Percentiles rank a stretch among this genome's conserved stretches.
These are phyloP conservation scores for Amphipoea lucens DNA, from an alignment of 2,888 invertebrate genomes.

Conservation along the genomic window DNA sequence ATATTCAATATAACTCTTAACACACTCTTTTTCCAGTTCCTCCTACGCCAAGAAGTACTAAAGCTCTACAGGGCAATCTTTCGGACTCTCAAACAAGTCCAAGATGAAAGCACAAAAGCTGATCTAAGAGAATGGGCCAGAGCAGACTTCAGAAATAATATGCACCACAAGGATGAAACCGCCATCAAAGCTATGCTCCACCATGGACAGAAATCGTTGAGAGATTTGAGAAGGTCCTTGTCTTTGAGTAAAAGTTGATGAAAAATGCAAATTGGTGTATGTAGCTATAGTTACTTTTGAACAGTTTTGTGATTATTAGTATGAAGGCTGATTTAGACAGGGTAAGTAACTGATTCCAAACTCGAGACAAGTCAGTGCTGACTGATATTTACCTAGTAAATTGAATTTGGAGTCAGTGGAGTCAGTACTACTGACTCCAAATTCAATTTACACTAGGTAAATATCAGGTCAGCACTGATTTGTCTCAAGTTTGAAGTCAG, in stretches of 20 bases:
- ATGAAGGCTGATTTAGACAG: too few relatives aligned
- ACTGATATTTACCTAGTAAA: too few relatives aligned
- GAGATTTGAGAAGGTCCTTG: conserved; percentile 92
- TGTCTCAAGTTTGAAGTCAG: too few relatives aligned
- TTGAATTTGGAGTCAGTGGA: too few relatives aligned
- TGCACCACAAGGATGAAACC: conserved; percentile 93
- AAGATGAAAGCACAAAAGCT: conserved; percentile 90
- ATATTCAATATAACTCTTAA: background rate
- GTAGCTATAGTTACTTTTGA: background rate
- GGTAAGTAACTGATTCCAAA: too few relatives aligned
- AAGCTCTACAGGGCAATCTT: conserved; percentile 94
- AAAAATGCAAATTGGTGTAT: background rate
- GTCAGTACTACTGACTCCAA: too few relatives aligned
- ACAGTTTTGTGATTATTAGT: background rate
- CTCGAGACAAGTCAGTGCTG: too few relatives aligned
- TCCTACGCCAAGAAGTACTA: conserved; percentile 94
- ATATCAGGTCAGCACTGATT: too few relatives aligned
- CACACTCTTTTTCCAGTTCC: conserved; percentile 91
- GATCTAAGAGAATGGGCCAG: conserved; percentile 94
- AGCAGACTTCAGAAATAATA: conserved; percentile 93
- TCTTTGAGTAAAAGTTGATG: conserved; percentile 88
- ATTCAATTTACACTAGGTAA: too few relatives aligned
- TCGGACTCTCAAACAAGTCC: conserved; percentile 92
- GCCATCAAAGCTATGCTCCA: conserved; percentile 93
- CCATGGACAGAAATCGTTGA: conserved; percentile 92